These are phyloP conservation scores for Leptura quadrifasciata DNA, from an alignment of 2,888 invertebrate species.

Conservation along the genomic window DNA sequence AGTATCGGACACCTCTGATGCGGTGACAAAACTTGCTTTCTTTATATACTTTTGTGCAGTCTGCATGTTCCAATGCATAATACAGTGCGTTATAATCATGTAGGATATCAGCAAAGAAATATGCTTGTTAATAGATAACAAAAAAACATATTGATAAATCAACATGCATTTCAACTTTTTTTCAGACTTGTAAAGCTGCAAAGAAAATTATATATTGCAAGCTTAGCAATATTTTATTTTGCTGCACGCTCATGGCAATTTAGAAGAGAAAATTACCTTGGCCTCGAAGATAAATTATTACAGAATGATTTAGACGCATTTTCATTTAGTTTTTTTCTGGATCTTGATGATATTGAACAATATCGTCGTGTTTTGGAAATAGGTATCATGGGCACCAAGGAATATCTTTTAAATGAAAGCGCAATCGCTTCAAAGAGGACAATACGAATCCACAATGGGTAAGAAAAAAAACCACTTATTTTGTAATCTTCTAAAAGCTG, in stretches of 20 bases:
- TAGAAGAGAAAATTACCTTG: not conserved
- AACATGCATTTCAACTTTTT: not conserved
- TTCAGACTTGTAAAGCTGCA: not conserved
- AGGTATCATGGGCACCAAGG: not conserved
- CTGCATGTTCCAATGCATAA: too few relatives aligned
- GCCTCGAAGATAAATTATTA: slow-evolving; percentile 3
- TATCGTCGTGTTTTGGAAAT: too few relatives aligned
- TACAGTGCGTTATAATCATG: too few relatives aligned
- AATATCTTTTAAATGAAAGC: not conserved
- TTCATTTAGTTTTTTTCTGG: not conserved
- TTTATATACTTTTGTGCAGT: too few relatives aligned
- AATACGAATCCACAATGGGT: not conserved
- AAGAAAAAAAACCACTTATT: too few relatives aligned
- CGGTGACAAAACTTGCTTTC: too few relatives aligned
- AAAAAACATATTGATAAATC: too few relatives aligned
- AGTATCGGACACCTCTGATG: too few relatives aligned
- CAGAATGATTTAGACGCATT: not conserved
- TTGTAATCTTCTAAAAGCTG: too few relatives aligned
- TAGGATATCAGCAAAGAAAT: too few relatives aligned
- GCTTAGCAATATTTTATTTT: not conserved
- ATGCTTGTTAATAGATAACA: too few relatives aligned
- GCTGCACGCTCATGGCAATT: not conserved
- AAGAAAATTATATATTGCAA: not conserved
- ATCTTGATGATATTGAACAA: too few relatives aligned
- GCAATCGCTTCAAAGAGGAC: not conserved